Base-by-base conservation (phyloP, 2,797 vertebrate species). In the Discoglossus pictus region DNA sequence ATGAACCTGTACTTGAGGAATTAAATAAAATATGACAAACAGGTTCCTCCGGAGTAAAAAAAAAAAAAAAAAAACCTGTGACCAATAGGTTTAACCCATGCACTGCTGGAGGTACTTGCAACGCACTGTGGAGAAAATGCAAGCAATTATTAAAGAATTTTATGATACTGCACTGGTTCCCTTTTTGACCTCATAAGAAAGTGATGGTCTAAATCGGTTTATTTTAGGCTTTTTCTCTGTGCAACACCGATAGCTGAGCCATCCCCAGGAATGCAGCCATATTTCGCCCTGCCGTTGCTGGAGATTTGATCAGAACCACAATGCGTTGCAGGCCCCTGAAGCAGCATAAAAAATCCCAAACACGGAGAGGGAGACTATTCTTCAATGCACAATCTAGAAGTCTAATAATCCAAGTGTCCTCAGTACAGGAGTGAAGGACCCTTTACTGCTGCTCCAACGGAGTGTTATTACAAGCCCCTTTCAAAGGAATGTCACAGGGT, bases 131-230 rank as follows among this genome's bases (percentile, higher is more conserved):
- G 53, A 64, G 36, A 31, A 31, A 8, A 31, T 4, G 8, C 4
- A 31, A 31, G 4, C 24, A 16, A 56, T 47, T 56, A 46, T 2
- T 21, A 31, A 31, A 15, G n/a, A 62, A 27, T 17, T 23, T 34
- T 10, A 27, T 24, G 25, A n/a, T 31, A 36, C 50, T 54, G 20
- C 34, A 27, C n/a, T 16, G 44, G 1, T 50, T 62, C 67, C 67
- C 50, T 70, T 62, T n/a, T 70, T 70, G 67, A 63, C 59, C 43
- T 63, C 18, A 61, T 61, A 43, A 68, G 39, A 61, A 38, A 64
- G 7, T n/a, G n/a, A 12, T 12, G 9, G 16, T 59, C 24, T 58
- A 16, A 44, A 51, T 51, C 36, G 42, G 38, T 9, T 35, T 36
- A 46, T 8, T 17, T 65, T 47, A 8, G 50, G 20, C 20, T 20